phyloP scores from a whole-genome alignment of 2,888 invertebrate species.

The Yponomeuta malinellus region DNA sequence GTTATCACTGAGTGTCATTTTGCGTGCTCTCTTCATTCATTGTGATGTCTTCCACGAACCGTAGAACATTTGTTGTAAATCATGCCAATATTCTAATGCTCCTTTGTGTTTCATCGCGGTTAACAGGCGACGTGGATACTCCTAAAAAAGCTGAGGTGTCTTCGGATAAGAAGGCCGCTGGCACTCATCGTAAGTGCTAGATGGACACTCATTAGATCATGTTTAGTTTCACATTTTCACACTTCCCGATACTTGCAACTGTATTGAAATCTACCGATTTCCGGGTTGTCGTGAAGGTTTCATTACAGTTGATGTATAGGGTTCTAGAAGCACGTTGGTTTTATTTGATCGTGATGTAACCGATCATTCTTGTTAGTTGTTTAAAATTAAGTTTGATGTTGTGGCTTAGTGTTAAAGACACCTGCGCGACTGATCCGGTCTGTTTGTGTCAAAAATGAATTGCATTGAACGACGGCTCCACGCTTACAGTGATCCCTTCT shows the following conservation, averaged over 20 bases:
- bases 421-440: background rate
- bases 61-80: conserved; percentile 5
- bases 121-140: conserved; percentile 72
- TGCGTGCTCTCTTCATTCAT: conserved; percentile 1
- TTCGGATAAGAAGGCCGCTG: conserved; percentile 66
- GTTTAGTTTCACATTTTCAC: conserved; percentile 24
- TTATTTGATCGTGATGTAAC: background rate
- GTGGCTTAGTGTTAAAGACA: conserved; percentile 6
- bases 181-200: conserved; percentile 73
- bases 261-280: conserved; percentile 20
- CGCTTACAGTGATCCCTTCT: background rate
- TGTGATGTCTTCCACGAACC: background rate
- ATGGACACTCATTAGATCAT: conserved; percentile 47
- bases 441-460: background rate
- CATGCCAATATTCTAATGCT: conserved; percentile 52
- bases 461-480: background rate
- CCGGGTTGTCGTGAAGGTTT: conserved; percentile 15
- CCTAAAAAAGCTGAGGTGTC: conserved; percentile 70
- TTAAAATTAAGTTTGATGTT: conserved; percentile 5
- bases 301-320: background rate
- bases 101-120: conserved; percentile 71
- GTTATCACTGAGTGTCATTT: background rate
- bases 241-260: conserved; percentile 21
- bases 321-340: conserved; percentile 4
- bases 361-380: conserved; percentile 1